Base-by-base conservation (phyloP, 2,888 invertebrate species). In the Plagodis dolabraria region DNA sequence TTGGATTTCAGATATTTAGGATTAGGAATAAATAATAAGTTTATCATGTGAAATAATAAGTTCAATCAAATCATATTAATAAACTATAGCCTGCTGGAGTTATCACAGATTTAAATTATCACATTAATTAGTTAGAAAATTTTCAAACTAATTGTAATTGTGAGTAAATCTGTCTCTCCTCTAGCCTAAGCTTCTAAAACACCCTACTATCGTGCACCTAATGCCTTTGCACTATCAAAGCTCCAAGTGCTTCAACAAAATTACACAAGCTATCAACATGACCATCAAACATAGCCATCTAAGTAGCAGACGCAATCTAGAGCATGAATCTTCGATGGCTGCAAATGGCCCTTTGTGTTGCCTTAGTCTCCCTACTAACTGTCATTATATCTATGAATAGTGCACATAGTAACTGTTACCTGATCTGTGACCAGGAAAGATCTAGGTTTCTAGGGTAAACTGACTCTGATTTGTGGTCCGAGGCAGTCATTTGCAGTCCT, bases 321-420 rank as follows among this genome's bases (percentile, higher is more conserved):
- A 44, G 12, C 33, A 60, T 55, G 33, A 9, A 56, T 55, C 60
- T 60, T 48, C 60, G 48, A 60, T 60, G 36, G 48, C 38, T 44
- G 47, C 52, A 52, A 60, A 60, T 53, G 60, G 52, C 48, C 52
- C 56, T 60, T 60, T 60, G 60, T 60, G 51, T 40, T 38, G 34
- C 12, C 8, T 11, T 2, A 40, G 10, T 8, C 5, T 10, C 8
- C 40, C 2, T 10, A 40, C 10, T 40, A 40, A 9, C 40, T 40
- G 10, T 10, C 2, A 10, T 10, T 10, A 10, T 10, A 10, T 10
- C 40, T 40, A 10, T 10, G 10, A 10, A 22, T 22, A 40, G 10
- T 8, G 10, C 8, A 7, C 40, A 2, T 10, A 40, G 40, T 40
- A 40, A 9, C 40, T 40, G 10, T 40, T 10, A 10, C 10, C 40